These are phyloP conservation scores for Canis aureus DNA, from an alignment of 2,113 vertebrate genomes.

Conservation along the genomic window DNA sequence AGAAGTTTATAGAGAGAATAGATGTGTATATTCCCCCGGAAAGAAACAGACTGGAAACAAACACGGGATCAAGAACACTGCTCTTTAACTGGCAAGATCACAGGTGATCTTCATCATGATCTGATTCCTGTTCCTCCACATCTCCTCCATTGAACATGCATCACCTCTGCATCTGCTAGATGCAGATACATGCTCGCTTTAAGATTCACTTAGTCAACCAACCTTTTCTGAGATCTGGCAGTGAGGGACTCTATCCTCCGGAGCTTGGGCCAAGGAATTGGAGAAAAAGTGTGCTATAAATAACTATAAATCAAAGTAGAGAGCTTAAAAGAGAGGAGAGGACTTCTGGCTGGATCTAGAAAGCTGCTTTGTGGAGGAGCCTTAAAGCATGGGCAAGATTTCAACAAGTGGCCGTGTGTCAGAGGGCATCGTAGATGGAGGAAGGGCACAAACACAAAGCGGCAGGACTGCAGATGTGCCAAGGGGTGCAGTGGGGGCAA, in stretches of 20 bases:
- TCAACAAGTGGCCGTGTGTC: neutral
- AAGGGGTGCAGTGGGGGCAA: neutral
- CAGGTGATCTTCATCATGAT: constrained; percentile 61
- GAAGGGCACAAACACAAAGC: neutral
- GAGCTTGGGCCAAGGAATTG: neutral
- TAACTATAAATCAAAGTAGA: constrained; percentile 47
- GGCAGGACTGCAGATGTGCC: no score
- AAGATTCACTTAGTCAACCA: constrained; percentile 37
- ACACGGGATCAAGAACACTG: neutral
- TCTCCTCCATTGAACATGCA: constrained; percentile 42
- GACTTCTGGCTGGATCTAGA: neutral
- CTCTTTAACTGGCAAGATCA: neutral
- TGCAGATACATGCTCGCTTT: constrained; percentile 33
- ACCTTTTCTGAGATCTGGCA: constrained; percentile 35
- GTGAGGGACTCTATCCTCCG: neutral
- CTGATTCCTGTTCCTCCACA: constrained; percentile 33
- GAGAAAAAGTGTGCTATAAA: constrained; percentile 41
- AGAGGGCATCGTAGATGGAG: neutral
- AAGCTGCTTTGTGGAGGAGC: neutral
- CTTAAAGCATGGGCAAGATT: neutral
- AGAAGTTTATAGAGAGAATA: constrained; percentile 49
- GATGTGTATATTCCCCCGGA: neutral
- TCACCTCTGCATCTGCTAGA: neutral
- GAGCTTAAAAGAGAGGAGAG: neutral
- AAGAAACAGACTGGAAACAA: constrained; percentile 39